These are phyloP conservation scores for Pachyseris speciosa DNA, from an alignment of 64 coral and sea anemone species.

Conservation along the genomic window DNA sequence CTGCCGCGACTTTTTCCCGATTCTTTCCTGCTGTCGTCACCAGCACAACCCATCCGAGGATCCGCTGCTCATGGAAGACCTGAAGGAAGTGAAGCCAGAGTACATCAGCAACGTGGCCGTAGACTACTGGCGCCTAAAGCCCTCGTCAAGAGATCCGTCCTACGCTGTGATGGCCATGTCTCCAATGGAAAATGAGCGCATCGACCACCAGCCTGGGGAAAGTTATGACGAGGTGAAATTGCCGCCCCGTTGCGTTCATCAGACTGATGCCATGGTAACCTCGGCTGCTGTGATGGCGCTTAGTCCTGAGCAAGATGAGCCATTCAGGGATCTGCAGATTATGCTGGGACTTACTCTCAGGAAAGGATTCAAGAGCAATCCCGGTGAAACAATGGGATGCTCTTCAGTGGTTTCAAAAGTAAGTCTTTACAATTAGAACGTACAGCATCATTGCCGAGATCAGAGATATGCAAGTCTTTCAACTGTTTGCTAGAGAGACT, in stretches of 20 bases:
- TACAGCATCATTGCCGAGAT: too few relatives aligned
- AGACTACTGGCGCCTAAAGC: conserved; percentile 72
- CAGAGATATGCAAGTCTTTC: too few relatives aligned
- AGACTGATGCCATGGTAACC: conserved; percentile 92
- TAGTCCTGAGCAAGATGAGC: conserved; percentile 59
- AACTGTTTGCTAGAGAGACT: too few relatives aligned
- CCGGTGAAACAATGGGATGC: conserved; percentile 40
- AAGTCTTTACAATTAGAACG: too few relatives aligned
- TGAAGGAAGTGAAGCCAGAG: conserved; percentile 48
- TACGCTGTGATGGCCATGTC: conserved; percentile 70
- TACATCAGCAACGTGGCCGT: conserved; percentile 88
- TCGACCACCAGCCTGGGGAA: conserved; percentile 39
- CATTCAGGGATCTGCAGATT: conserved; percentile 84
- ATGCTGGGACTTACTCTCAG: conserved; percentile 66
- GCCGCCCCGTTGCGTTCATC: conserved; percentile 31
- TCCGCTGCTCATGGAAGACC: conserved; percentile 36
- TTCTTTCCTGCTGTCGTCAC: conserved; percentile 33
- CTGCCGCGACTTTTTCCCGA: conserved; percentile 54
- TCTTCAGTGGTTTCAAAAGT: conserved; percentile 19
- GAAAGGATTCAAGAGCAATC: conserved; percentile 60
- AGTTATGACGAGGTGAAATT: background rate
- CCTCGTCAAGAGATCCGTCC: background rate
- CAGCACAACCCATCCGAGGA: background rate
- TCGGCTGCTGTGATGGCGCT: conserved; percentile 69
- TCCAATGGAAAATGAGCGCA: conserved; percentile 65